Evolutionary conservation across 2,797 vertebrate species (phyloP).

Genomic region (Megaceryle alcyon): DNA sequence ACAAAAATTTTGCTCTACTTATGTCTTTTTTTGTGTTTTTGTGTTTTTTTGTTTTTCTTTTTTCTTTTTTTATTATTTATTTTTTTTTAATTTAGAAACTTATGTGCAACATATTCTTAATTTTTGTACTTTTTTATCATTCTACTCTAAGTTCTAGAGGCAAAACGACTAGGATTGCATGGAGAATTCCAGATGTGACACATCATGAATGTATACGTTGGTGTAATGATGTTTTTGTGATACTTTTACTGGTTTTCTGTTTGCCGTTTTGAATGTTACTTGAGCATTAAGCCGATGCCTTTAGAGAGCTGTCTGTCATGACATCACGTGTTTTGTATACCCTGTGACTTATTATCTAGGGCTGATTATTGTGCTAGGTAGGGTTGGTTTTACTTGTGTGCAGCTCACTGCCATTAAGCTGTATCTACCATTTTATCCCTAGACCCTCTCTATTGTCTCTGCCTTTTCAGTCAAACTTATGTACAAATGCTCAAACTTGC

Average conservation of each 20-base stretch:
- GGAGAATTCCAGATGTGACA: neutral
- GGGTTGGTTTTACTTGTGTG: neutral
- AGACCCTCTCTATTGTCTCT: neutral
- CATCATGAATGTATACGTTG: neutral
- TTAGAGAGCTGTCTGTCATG: neutral
- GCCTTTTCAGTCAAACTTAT: neutral
- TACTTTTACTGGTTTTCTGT: neutral
- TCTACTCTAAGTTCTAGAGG: neutral
- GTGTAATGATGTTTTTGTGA: neutral
- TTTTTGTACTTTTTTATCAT: neutral
- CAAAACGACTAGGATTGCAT: neutral
- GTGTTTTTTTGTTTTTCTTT: too few relatives aligned
- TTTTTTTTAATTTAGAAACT: neutral
- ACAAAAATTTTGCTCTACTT: neutral
- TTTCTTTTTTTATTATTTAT: neutral
- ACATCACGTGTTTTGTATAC: neutral
- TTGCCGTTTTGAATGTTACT: neutral
- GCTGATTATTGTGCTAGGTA: neutral
- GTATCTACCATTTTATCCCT: neutral
- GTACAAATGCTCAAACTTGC: neutral
- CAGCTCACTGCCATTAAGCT: neutral
- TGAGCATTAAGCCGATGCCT: neutral
- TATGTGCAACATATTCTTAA: fast-evolving
- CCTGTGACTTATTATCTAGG: neutral
- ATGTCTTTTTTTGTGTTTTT: too few relatives aligned